These are phyloP conservation scores for Oophaga sylvatica DNA, from an alignment of 2,797 vertebrate genomes.

Conservation along the genomic window DNA sequence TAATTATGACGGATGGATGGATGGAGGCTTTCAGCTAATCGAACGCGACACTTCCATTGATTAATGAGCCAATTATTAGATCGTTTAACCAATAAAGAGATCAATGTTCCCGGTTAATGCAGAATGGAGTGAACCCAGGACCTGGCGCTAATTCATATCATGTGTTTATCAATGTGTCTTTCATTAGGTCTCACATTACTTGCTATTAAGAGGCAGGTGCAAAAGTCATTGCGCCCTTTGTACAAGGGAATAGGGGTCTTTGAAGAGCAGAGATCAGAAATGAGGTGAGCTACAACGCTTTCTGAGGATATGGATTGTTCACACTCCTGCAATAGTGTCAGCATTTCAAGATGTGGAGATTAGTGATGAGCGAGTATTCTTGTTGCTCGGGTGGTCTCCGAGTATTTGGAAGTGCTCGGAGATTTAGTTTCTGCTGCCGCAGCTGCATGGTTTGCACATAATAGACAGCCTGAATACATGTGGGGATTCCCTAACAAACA, in stretches of 20 bases:
- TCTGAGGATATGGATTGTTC: no score
- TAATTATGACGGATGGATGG: slow-evolving; percentile 40
- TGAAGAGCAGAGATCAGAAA: not conserved
- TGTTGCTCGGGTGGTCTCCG: no score
- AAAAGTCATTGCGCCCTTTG: not conserved
- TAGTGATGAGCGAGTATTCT: no score
- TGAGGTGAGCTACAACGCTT: no score
- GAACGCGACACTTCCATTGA: slow-evolving; percentile 23
- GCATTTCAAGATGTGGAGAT: no score
- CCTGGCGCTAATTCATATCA: not conserved
- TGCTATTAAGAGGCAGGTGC: not conserved
- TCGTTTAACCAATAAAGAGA: slow-evolving; percentile 39
- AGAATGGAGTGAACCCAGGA: slow-evolving; percentile 1
- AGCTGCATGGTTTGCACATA: no score
- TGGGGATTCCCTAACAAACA: no score
- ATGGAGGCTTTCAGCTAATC: slow-evolving; percentile 3
- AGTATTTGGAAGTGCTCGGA: no score
- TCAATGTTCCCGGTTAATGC: slow-evolving; percentile 41
- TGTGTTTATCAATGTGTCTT: not conserved
- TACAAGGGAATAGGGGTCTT: not conserved
- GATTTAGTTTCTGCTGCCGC: no score
- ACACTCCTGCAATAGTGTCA: not conserved
- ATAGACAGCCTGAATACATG: no score
- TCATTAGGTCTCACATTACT: not conserved
- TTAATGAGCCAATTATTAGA: slow-evolving; percentile 53